Evolutionary conservation across 2,888 invertebrate genomes (phyloP).

Genomic region (Zhengitettix transpicula): DNA sequence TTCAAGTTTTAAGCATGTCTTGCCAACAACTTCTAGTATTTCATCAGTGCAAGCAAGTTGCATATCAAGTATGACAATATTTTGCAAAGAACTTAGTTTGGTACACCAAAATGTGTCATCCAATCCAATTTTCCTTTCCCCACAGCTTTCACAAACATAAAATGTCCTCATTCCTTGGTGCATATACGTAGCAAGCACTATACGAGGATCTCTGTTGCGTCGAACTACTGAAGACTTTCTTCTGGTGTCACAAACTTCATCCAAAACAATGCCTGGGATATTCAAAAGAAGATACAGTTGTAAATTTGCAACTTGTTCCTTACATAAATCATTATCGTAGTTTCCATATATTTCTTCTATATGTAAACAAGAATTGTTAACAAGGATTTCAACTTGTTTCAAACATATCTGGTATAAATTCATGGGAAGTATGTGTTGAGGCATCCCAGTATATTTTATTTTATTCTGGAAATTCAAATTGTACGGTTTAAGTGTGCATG

Average conservation of each 20-base stretch:
- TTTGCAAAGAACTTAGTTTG: constrained; percentile 8
- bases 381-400: constrained; percentile 4
- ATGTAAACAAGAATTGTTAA: constrained; percentile 10
- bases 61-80: constrained; percentile 12
- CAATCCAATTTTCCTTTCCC: not conserved
- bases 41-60: constrained; percentile 14
- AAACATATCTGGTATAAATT: constrained; percentile 5
- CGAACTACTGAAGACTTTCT: not conserved
- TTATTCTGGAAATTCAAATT: too few relatives aligned
- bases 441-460: not conserved
- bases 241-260: constrained; percentile 10
- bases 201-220: constrained; percentile 3
- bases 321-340: constrained; percentile 8
- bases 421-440: not conserved
- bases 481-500: too few relatives aligned
- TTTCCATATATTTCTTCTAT: constrained; percentile 10
- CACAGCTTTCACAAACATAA: not conserved
- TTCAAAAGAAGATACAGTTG: constrained; percentile 9
- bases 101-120: constrained; percentile 13
- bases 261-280: constrained; percentile 10
- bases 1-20: constrained; percentile 12
- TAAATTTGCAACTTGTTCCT: constrained; percentile 3
- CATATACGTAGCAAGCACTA: constrained; percentile 12
- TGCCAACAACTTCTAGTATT: constrained; percentile 13
- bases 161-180: constrained; percentile 13